Percentiles rank a stretch among this genome's conserved stretches.
Evolutionary conservation across 2,888 invertebrate species (phyloP).

Genomic region (Tenthredo amoena): DNA sequence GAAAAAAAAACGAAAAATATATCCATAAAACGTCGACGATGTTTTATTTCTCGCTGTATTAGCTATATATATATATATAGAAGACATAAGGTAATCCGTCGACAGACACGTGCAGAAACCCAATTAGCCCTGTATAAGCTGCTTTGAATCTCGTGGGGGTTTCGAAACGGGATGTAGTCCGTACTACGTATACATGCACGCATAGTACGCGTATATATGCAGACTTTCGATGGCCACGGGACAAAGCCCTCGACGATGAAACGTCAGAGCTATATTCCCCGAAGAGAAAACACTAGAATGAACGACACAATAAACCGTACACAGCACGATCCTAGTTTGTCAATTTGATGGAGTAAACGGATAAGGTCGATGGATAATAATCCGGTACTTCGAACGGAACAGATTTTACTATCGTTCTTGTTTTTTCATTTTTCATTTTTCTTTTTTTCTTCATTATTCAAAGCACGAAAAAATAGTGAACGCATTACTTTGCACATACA

Average conservation of each 20-base stretch:
- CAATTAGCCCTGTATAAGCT: constrained; percentile 71
- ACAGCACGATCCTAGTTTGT: constrained; percentile 22
- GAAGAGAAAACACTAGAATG: constrained; percentile 22
- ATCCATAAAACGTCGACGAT: background rate
- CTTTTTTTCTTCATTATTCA: background rate
- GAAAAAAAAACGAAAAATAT: background rate
- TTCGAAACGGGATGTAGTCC: background rate
- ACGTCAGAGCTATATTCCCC: constrained; percentile 31
- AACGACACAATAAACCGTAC: constrained; percentile 4
- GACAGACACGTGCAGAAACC: constrained; percentile 68
- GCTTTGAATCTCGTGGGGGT: constrained; percentile 59
- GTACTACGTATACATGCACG: background rate
- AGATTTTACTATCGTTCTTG: background rate
- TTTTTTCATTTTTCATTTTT: background rate
- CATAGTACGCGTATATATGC: background rate
- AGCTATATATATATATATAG: background rate
- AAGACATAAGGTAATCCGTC: background rate
- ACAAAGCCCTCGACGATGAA: constrained; percentile 20
- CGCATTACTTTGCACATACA: background rate
- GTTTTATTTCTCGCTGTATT: background rate
- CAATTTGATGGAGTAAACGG: background rate
- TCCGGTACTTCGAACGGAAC: background rate
- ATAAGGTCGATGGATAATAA: background rate
- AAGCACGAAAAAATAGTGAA: background rate
- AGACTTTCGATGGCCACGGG: constrained; percentile 4